Evolutionary conservation across 2,797 vertebrate species (phyloP).

Genomic region (Vipera latastei): DNA sequence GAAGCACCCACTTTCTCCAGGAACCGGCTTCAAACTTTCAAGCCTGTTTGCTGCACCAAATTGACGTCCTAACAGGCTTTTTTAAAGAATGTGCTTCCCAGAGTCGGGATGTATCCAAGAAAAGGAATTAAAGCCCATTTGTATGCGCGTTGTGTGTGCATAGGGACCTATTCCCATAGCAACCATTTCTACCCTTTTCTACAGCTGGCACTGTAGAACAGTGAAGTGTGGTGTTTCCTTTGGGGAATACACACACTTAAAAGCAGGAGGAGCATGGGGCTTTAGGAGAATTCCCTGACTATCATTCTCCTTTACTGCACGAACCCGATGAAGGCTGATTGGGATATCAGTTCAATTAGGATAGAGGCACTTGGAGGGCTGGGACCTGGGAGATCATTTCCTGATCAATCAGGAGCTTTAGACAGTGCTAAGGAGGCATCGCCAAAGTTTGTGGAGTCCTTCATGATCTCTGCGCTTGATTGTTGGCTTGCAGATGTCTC

Average conservation of each 20-base stretch:
- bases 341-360: not conserved
- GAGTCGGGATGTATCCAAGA: not conserved
- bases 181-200: not conserved
- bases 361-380: not conserved
- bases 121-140: not conserved
- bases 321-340: too few relatives aligned
- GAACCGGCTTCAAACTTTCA: not conserved
- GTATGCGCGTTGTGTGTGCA: not conserved
- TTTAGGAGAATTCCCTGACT: not conserved
- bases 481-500: not conserved
- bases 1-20: not conserved
- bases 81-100: not conserved
- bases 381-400: not conserved
- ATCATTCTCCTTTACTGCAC: not conserved
- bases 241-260: not conserved
- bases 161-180: not conserved
- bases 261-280: accelerated
- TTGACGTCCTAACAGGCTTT: not conserved
- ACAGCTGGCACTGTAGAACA: not conserved
- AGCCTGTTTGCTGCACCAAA: not conserved
- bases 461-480: not conserved
- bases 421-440: not conserved
- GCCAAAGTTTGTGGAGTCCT: not conserved
- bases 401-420: not conserved
- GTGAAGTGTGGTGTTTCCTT: not conserved